Evolutionary conservation across 1,140 invertebrate genomes (phyloP), one percentile per base, ranked within the genome.

Genomic region (Drosophila kohkoa): DNA sequence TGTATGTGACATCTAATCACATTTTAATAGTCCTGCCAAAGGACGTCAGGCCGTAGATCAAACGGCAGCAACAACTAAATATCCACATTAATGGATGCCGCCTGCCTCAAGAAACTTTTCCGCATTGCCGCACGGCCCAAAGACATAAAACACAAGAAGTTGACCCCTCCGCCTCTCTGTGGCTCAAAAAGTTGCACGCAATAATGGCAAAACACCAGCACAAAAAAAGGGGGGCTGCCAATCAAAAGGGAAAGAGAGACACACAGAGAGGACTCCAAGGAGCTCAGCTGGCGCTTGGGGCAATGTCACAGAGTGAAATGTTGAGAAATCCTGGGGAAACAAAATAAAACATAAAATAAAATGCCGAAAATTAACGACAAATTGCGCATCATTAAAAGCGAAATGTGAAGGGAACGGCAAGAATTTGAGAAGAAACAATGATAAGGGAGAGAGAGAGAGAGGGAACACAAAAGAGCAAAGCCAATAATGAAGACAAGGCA

Each of bases 331-430:
- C 69, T 81, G 65, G 46, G 49, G 59, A 66, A 65, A 57, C 75
- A 79, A 71, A 86, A 86, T 65, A 82, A 79, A 82, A 82, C 82
- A 87, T 87, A 82, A 87, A 82, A 82, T 78, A 87, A 79, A 87
- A 87, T 87, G 72, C 79, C 79, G 76, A 87, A 88, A 87, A 87
- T 87, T 88, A 87, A 87, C 82, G 82, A 87, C 82, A 87, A 87
- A 87, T 87, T 87, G 79, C 76, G 83, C 82, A 82, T 87, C 82
- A 88, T 87, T 87, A 88, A 87, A 82, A 79, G 80, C 81, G 55
- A 78, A 74, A 77, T 75, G 49, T 45, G 32, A 13, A 4, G 48
- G n/a, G 15, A 43, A 60, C 43, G 46, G 11, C 32, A 10, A 35
- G 32, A 55, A 55, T 35, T 38, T 38, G 52, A 38, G 30, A 55